These are phyloP conservation scores for Metaphire vulgaris DNA, from an alignment of 1,140 invertebrate genomes.

Conservation along the genomic window DNA sequence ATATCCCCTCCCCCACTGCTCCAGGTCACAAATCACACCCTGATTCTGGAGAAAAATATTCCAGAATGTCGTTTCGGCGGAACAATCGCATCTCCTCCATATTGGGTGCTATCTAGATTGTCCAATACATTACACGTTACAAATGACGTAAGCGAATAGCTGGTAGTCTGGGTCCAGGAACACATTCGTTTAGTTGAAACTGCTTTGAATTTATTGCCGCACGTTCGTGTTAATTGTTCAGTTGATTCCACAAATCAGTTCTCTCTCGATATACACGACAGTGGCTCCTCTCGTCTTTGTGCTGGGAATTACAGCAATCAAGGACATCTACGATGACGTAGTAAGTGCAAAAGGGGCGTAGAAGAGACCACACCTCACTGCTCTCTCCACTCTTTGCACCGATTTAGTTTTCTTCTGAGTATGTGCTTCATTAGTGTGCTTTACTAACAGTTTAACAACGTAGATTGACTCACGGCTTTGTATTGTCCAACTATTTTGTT, in stretches of 20 bases:
- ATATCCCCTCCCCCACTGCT: no score
- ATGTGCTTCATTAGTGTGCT: no score
- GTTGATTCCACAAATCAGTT: conserved; percentile 28
- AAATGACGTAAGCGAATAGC: not conserved
- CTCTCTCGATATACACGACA: conserved; percentile 52
- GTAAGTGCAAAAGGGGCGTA: conserved; percentile 56
- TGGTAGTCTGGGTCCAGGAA: not conserved
- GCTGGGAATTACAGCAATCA: conserved; percentile 81
- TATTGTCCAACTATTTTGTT: no score
- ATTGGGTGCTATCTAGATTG: not conserved
- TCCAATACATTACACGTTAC: not conserved
- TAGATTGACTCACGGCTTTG: not conserved
- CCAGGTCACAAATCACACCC: no score
- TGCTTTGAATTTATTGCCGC: no score
- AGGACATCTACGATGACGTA: conserved; percentile 88
- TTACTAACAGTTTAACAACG: no score
- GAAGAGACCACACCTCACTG: not conserved
- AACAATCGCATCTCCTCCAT: not conserved
- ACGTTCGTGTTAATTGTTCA: no score
- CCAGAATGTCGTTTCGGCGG: not conserved
- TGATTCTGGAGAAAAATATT: no score
- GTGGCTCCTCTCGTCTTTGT: conserved; percentile 68
- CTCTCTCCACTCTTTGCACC: not conserved
- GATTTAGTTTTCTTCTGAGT: not conserved
- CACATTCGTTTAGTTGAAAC: not conserved